Base-by-base conservation (phyloP, 2,113 vertebrate genomes). In the Amia ocellicauda region DNA sequence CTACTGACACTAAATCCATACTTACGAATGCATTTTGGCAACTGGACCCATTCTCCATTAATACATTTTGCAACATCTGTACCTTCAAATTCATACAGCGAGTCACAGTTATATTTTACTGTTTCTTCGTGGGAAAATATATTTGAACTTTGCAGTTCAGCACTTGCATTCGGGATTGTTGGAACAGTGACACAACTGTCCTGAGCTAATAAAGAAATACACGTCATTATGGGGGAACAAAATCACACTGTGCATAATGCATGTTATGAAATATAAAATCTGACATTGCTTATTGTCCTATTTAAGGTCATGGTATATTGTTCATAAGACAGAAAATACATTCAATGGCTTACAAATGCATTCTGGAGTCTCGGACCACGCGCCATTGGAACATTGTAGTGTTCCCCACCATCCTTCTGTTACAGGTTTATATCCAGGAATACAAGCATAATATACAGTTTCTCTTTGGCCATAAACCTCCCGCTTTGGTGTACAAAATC, bases 331-430 rank as follows among this genome's bases (percentile, higher is more conserved):
- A 36, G 5, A 36, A 5, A 36, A 11, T 36, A 36, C 11, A n/a
- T n/a, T n/a, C n/a, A n/a, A n/a, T 36, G 5, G 20, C 51, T 54
- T 54, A 54, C 52, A 5, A 10, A 54, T 54, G 24, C 52, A 54
- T 23, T 54, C 5, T 23, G 52, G 52, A 24, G 20, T 54, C 11
- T 54, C 22, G 7, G 52, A 54, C 52, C 52, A 54, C 13, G 3
- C 2, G 20, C 52, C 22, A 24, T 26, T 26, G 22, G 3, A 26
- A 23, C 52, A 54, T 3, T 22, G 22, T 24, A 54, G 23, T 54
- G 22, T 24, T 26, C 52, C 52, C 52, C 52, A 54, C 52, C 52
- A 56, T 17, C 54, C 54, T 56, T 29, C 54, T 31, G 4, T 26
- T 27, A 14, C 23, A 9, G 54, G 54, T 29, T 29, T 56, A 56